These are phyloP conservation scores for Hyla sarda DNA, from an alignment of 2,113 vertebrate genomes.

Conservation along the genomic window DNA sequence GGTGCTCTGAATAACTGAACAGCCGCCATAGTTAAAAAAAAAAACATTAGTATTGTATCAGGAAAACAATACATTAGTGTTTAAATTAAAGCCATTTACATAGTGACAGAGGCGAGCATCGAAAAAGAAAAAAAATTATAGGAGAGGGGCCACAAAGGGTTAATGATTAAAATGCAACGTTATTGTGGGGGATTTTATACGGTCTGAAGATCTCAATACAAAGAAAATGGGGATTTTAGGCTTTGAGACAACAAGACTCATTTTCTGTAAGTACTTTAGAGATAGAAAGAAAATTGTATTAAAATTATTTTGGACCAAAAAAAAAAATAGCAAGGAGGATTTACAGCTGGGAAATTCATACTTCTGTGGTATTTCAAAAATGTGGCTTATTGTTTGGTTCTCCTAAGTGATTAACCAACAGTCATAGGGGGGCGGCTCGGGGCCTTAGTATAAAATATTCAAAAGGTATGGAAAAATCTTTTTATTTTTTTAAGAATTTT, in stretches of 20 bases:
- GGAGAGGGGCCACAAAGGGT: background rate
- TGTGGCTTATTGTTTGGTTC: too few species aligned
- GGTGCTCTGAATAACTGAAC: conserved; percentile 71
- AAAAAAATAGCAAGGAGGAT: too few species aligned
- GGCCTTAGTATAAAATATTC: background rate
- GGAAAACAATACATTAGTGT: conserved; percentile 54
- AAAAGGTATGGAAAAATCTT: background rate
- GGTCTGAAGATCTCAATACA: conserved; percentile 13
- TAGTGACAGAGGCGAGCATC: background rate
- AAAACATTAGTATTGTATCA: conserved; percentile 69
- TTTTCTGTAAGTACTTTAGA: conserved; percentile 10
- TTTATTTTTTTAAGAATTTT: too few species aligned
- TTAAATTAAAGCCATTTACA: conserved; percentile 51
- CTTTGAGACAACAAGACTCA: background rate
- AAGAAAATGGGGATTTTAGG: conserved; percentile 28
- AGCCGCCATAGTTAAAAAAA: conserved; percentile 69
- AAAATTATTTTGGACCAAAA: background rate
- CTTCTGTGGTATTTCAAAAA: background rate
- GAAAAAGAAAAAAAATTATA: background rate
- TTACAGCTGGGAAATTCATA: background rate
- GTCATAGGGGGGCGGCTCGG: background rate
- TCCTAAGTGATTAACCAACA: background rate
- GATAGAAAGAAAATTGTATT: background rate
- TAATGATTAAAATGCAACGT: conserved; percentile 38
- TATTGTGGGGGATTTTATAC: conserved; percentile 42